Conservation (phyloP, 2,888 invertebrate genomes). For the Silvanus unidentatus region DNA sequence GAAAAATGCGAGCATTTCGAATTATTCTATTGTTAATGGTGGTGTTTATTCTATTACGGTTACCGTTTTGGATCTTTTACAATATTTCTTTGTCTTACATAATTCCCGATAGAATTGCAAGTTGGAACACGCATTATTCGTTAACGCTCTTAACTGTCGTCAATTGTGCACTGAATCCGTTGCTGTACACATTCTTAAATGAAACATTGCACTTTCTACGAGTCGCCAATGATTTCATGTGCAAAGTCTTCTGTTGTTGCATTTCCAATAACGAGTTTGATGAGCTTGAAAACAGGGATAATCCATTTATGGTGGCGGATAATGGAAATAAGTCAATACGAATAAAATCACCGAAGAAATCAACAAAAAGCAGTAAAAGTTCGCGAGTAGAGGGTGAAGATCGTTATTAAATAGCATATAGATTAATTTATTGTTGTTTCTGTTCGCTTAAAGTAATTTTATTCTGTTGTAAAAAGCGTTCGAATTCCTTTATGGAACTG, state of each 20-base stretch:
- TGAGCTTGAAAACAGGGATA: conserved; percentile 38
- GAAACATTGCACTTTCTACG: conserved; percentile 43
- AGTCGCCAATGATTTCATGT: conserved; percentile 34
- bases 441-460: conserved; percentile 22
- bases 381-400: too few species aligned
- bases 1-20: conserved; percentile 53
- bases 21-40: conserved; percentile 53
- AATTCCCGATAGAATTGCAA: conserved; percentile 27
- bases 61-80: conserved; percentile 51
- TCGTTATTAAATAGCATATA: too few species aligned
- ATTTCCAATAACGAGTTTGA: conserved; percentile 41
- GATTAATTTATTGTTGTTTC: too few species aligned
- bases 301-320: conserved; percentile 29
- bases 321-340: conserved; percentile 11
- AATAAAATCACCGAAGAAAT: background rate
- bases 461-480: conserved; percentile 49
- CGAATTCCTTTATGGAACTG: conserved; percentile 48
- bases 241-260: conserved; percentile 40
- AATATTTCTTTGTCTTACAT: conserved; percentile 43
- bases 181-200: conserved; percentile 55
- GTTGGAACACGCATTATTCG: conserved; percentile 49
- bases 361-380: background rate
- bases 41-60: conserved; percentile 50
- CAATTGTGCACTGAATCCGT: conserved; percentile 54
- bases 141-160: conserved; percentile 50